Percentiles rank a stretch among this genome's conserved stretches.
These are phyloP conservation scores for Chrysina gloriosa DNA, from an alignment of 2,888 invertebrate genomes.

Conservation along the genomic window DNA sequence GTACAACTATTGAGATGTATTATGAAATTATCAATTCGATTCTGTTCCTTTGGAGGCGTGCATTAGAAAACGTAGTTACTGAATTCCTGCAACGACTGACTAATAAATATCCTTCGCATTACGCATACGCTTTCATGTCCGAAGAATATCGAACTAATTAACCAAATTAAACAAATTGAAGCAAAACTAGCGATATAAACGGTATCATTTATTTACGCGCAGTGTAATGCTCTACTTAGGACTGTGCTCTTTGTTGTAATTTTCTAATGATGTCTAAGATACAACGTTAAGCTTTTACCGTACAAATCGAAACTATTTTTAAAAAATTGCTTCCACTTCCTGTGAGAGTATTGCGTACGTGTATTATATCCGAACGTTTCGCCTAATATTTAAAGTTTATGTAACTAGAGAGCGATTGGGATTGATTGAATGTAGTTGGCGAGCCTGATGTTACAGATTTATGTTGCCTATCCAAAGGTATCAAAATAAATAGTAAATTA, in stretches of 20 bases:
- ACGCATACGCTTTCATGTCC: slow-evolving; percentile 15
- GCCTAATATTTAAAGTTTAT: too few species aligned
- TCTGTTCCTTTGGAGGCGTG: slow-evolving; percentile 23
- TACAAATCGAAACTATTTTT: too few species aligned
- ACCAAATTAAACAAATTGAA: slow-evolving; percentile 11
- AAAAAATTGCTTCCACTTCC: too few species aligned
- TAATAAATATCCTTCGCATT: slow-evolving; percentile 27
- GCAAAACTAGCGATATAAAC: slow-evolving; percentile 12
- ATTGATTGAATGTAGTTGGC: too few species aligned
- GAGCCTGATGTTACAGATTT: too few species aligned
- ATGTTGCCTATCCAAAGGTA: too few species aligned
- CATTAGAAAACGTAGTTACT: slow-evolving; percentile 33
- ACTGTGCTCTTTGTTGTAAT: slow-evolving; percentile 8
- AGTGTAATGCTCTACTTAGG: slow-evolving; percentile 3
- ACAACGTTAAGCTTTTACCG: too few species aligned
- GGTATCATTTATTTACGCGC: slow-evolving; percentile 15
- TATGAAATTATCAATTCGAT: slow-evolving; percentile 36
- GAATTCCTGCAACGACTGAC: slow-evolving; percentile 8
- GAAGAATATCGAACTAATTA: slow-evolving; percentile 25
- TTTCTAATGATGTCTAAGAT: too few species aligned
- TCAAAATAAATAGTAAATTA: too few species aligned
- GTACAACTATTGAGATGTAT: slow-evolving; percentile 35
- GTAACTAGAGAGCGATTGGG: too few species aligned
- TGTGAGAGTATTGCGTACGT: too few species aligned
- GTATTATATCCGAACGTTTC: too few species aligned